phyloP scores from a whole-genome alignment of 1,140 invertebrate genomes.

The Drosophila triauraria region DNA sequence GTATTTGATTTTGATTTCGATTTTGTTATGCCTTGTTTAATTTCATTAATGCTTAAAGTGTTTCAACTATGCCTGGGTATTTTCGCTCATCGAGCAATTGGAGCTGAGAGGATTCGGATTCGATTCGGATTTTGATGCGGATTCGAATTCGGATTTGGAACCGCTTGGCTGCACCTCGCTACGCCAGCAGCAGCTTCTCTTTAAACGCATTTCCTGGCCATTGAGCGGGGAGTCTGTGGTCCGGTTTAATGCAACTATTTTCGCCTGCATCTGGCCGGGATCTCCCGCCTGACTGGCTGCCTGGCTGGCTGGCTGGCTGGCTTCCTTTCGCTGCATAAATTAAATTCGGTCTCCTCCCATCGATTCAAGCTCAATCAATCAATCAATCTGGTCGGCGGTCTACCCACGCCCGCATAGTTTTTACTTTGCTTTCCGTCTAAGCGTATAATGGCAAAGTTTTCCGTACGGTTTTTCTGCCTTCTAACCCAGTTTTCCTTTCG shows the following conservation, averaged over 20 bases:
- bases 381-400: constrained; percentile 60
- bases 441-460: constrained; percentile 11
- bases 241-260: constrained; percentile 19
- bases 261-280: constrained; percentile 3
- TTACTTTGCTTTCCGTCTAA: not conserved
- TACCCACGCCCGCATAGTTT: constrained; percentile 41
- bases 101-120: constrained; percentile 28
- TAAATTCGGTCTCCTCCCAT: constrained; percentile 26
- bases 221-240: not conserved
- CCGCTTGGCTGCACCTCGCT: constrained; percentile 15
- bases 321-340: constrained; percentile 41
- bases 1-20: constrained; percentile 50
- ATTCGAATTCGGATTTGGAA: constrained; percentile 9
- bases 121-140: not conserved
- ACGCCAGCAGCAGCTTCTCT: constrained; percentile 9
- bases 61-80: constrained; percentile 3
- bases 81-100: constrained; percentile 39
- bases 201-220: constrained; percentile 38
- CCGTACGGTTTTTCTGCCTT: constrained; percentile 40
- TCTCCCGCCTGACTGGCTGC: not conserved
- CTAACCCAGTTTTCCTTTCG: constrained; percentile 67
- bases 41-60: constrained; percentile 57
- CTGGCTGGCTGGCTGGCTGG: not conserved
- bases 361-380: constrained; percentile 52
- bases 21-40: constrained; percentile 73